Evolutionary conservation across 2,797 vertebrate genomes (phyloP), one percentile per base, ranked within the genome.

Genomic region (Cuculus canorus): DNA sequence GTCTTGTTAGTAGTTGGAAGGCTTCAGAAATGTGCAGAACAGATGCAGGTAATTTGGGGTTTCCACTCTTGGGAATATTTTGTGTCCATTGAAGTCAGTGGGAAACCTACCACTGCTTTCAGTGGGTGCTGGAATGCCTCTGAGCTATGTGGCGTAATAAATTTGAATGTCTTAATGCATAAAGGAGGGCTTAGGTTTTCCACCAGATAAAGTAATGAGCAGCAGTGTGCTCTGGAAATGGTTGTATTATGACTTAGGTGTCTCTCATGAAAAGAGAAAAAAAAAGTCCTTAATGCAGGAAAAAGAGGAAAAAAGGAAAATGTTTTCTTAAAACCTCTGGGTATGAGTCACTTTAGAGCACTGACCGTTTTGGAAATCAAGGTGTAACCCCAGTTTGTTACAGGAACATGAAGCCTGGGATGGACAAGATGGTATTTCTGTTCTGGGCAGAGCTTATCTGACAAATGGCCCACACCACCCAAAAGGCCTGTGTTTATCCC

Each of bases 21-120:
- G 66, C 43, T 82, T 92, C 80, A 86, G 77, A 92, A 96, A 96
- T 93, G 92, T 92, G 95, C 72, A 88, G 79, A 92, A 83, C 95
- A 92, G 85, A 92, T 91, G 91, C 77, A 90, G 88, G 56, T 88
- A 79, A 70, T 96, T 90, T 80, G 43, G 60, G 59, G 63, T 88
- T 94, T 95, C 85, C 76, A 93, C 61, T 57, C 52, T 28, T 63
- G 73, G 82, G 82, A 91, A 76, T 79, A 79, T 77, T 91, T 86
- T 82, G 30, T 78, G 53, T 48, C 56, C 69, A 53, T 5, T 91
- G 82, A 83, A 93, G 43, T 88, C 48, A 53, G 48, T 86, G 90
- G 25, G 66, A 95, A 93, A 91, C 37, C 66, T 86, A 83, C 76
- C 50, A 79, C n/a, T 27, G 28, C 35, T 89, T 93, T 72, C 69